Evolutionary conservation across 64 coral and sea anemone species (phyloP), one percentile per base, ranked within the genome.

Genomic region (Cladopsammia gracilis): DNA sequence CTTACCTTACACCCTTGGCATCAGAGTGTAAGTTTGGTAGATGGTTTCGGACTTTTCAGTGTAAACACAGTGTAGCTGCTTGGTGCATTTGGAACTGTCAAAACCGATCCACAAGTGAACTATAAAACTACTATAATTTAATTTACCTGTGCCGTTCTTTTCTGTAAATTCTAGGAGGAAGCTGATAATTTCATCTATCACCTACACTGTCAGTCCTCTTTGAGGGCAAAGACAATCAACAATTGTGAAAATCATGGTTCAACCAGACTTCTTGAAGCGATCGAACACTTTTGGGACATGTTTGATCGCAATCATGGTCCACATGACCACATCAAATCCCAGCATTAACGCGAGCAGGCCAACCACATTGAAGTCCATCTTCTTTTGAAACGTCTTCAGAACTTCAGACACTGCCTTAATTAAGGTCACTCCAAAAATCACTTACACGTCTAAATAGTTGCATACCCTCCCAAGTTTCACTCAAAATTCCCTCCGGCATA

Each of bases 211-310:
- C 13, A 68, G 14, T 25, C 20, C 14, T 68, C 14, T 26, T 65
- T 84, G 23, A 43, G 52, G 20, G 23, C 80, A 84, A 8, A 84
- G 56, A 14, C 7, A 23, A 26, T 84, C 23, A 4, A 84, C 60
- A 1, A 84, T 84, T 9, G 10, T 12, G 54, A 45, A 65, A 65
- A 84, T 84, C 20, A 84, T 64, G 23, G 4, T 47, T 4, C 23
- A 34, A 34, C 80, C 6, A 13, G 22, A 16, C 47, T 64, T 84
- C 80, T 83, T 84, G 80, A 18, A 25, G 10, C 80, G 22, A 10
- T 26, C 48, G 64, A 84, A 84, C 25, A 65, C 80, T 26, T 25
- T 58, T 12, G 80, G 80, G 34, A 84, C 80, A 45, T 84, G 80
- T 7, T 64, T 49, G 4, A 84, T 84, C 23, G 80, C 54, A 10